Evolutionary conservation across 2,888 invertebrate species (phyloP).

Genomic region (Teleogryllus oceanicus): DNA sequence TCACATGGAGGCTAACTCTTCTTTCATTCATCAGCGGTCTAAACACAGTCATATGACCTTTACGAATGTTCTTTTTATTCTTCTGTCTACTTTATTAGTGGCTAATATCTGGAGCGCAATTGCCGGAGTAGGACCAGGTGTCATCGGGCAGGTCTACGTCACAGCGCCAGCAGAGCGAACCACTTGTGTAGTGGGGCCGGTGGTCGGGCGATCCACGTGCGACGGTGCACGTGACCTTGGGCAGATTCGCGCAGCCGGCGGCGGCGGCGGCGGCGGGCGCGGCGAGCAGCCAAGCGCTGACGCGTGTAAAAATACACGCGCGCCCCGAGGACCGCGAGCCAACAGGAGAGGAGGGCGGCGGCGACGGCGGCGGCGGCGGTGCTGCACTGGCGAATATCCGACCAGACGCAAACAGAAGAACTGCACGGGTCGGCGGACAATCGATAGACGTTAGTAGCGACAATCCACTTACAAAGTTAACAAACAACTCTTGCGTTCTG

Average conservation of each 20-base stretch:
- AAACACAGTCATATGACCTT: too few relatives aligned
- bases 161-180: neutral
- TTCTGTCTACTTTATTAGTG: too few relatives aligned
- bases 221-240: constrained; percentile 2
- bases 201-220: neutral
- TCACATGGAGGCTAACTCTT: too few relatives aligned
- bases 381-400: neutral
- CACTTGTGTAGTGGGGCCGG: constrained; percentile 12
- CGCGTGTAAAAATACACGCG: neutral
- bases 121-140: too few relatives aligned
- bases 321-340: constrained; percentile 5
- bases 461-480: too few relatives aligned
- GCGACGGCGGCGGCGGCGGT: neutral
- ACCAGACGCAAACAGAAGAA: too few relatives aligned
- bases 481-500: too few relatives aligned
- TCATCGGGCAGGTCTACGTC: neutral
- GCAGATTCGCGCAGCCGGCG: neutral
- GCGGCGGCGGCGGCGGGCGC: constrained; percentile 23
- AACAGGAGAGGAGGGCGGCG: neutral
- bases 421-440: too few relatives aligned
- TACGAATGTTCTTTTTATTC: neutral
- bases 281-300: neutral
- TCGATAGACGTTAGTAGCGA: too few relatives aligned
- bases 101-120: too few relatives aligned
- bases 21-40: too few relatives aligned